Evolutionary conservation across 1,140 invertebrate genomes (phyloP).

Genomic region (Adoxophyes honmai): DNA sequence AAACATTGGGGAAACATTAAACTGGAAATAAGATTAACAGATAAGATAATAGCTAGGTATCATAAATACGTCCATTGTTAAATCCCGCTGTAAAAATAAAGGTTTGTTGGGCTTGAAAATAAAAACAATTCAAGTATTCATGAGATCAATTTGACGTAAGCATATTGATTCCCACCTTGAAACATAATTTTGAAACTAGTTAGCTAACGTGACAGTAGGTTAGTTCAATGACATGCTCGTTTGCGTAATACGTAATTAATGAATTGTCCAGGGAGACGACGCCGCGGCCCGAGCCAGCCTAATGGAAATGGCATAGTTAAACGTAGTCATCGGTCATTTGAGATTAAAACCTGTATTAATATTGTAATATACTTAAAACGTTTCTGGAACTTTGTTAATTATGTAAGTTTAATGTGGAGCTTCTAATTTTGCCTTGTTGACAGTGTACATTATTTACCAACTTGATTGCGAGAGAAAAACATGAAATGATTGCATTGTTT

Average conservation of each 20-base stretch:
- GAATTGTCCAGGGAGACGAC: neutral
- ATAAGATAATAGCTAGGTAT: constrained; percentile 1
- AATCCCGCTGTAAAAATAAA: neutral
- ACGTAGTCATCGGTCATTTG: neutral
- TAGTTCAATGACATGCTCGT: neutral
- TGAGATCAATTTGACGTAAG: neutral
- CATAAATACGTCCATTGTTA: constrained; percentile 2
- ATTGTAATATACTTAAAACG: neutral
- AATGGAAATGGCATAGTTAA: neutral
- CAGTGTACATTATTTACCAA: constrained; percentile 7
- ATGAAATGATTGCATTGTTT: constrained; percentile 7
- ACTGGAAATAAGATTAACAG: neutral
- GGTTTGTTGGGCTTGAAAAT: no score
- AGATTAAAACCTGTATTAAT: neutral
- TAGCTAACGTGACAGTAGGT: neutral
- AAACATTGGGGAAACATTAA: neutral
- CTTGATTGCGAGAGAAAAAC: constrained; percentile 11
- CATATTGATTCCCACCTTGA: neutral
- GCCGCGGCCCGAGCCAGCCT: neutral
- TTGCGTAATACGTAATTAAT: constrained; percentile 1
- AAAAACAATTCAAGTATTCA: no score
- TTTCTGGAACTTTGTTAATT: neutral
- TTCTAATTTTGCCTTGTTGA: constrained; percentile 9
- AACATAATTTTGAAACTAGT: neutral
- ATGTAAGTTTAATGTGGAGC: neutral